These are phyloP conservation scores for Aporrectodea caliginosa DNA, from an alignment of 1,140 invertebrate genomes.

Conservation along the genomic window DNA sequence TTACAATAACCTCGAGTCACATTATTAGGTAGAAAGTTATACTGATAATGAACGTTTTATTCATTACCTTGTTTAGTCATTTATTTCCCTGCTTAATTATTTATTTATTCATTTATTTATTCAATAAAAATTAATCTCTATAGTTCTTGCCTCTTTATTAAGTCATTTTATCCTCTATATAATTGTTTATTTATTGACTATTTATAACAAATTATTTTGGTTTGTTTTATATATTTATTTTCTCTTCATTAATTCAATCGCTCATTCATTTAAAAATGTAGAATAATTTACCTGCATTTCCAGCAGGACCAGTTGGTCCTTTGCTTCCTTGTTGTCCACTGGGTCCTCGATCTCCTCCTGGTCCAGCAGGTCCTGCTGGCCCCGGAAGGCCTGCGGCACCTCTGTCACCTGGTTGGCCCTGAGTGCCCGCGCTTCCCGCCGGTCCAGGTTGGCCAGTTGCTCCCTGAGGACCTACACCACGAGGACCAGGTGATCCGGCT, in stretches of 20 bases:
- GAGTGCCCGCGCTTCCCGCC: neutral
- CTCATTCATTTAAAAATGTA: neutral
- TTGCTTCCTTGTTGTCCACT: neutral
- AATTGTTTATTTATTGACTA: neutral
- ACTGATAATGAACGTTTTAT: too few relatives aligned
- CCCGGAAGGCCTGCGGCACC: neutral
- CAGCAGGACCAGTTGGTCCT: neutral
- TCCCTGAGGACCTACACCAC: neutral
- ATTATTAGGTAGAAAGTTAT: too few relatives aligned
- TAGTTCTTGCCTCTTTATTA: too few relatives aligned
- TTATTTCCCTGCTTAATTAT: too few relatives aligned
- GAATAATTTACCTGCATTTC: neutral
- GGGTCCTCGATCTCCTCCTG: neutral
- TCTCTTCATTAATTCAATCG: neutral
- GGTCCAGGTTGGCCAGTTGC: conserved; percentile 1
- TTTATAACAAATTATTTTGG: neutral
- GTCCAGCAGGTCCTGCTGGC: conserved; percentile 1
- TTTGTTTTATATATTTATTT: neutral
- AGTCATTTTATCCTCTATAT: too few relatives aligned
- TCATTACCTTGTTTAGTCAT: too few relatives aligned
- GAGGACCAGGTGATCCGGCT: conserved; percentile 7
- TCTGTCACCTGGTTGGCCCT: neutral
- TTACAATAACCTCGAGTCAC: too few relatives aligned
- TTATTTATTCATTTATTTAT: too few relatives aligned
- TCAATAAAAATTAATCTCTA: too few relatives aligned